Evolutionary conservation across 2,797 vertebrate species (phyloP), one percentile per base, ranked within the genome.

Genomic region (Avahi laniger): DNA sequence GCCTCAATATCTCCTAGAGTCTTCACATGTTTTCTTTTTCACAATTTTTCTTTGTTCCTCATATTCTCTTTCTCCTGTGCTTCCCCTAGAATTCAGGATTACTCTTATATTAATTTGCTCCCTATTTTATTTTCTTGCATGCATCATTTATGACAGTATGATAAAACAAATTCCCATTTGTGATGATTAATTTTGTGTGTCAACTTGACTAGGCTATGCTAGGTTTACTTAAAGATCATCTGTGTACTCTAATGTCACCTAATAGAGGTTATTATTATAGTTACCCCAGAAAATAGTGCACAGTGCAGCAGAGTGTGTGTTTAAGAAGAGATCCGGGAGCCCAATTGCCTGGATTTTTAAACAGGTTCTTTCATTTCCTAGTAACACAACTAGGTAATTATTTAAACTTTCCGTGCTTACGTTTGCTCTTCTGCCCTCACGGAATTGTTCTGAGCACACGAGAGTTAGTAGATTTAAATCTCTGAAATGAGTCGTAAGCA

Each of bases 381-480:
- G 20, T 22, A 67, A 52, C 1, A 11, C 10, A 35, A 18, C 7
- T 4, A 61, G 48, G 38, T 46, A 63, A 52, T 10, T 33, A 8
- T 33, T 75, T 50, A 20, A 20, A 10, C 2, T n/a, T 87, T 20
- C 48, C 3, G 4, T 7, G 48, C 18, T 72, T 54, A 1, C 5
- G 4, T 48, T 52, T 33, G 1, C 30, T 14, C 18, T 54, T 5
- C 22, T 4, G 8, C 10, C 35, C 20, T 11, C 26, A 8, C 2
- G 3, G 24, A 17, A 20, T 7, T 8, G 3, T n/a, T 41, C 22
- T 7, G 2, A 14, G 38, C 1, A 7, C 1, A 2, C 0, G 1
- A 2, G 15, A 12, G 3, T 15, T 11, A n/a, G 12, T 10, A 5
- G 50, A 33, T 5, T 0, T 0, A 10, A 63, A 43, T 6, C 3